Evolutionary conservation across 2,888 invertebrate genomes (phyloP).

Genomic region (Dryococelus australis): DNA sequence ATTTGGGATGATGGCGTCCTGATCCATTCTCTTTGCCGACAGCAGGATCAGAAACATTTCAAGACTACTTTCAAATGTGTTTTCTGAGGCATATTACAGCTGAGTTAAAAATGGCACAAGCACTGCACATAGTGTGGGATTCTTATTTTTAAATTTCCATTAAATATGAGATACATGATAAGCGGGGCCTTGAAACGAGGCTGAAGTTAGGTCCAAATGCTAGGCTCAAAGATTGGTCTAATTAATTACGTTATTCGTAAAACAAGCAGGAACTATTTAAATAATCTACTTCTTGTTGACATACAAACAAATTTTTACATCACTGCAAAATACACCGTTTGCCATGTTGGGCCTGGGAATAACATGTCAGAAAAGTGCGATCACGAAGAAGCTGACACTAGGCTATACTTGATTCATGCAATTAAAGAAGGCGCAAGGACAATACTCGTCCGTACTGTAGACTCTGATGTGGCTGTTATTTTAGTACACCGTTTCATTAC

Average conservation of each 20-base stretch:
- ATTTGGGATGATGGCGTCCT: neutral
- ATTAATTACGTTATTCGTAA: too few species aligned
- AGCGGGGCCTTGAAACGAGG: neutral
- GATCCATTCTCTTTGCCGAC: slow-evolving; percentile 1
- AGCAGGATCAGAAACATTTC: neutral
- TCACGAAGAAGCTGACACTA: too few species aligned
- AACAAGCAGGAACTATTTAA: neutral
- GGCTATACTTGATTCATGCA: too few species aligned
- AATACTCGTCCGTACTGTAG: too few species aligned
- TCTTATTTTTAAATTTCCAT: neutral
- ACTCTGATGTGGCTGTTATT: too few species aligned
- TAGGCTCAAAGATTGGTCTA: too few species aligned
- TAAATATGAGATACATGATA: neutral
- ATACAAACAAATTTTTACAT: neutral
- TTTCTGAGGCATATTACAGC: neutral
- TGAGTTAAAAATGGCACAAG: neutral
- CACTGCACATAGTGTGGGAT: neutral
- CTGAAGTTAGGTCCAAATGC: neutral
- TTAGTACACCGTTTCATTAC: too few species aligned
- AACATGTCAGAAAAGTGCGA: too few species aligned
- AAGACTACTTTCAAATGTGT: neutral
- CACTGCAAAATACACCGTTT: neutral
- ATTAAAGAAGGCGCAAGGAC: too few species aligned
- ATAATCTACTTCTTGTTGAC: neutral
- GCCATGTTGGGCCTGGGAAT: neutral